A percentile compares a stretch with the other conserved stretches of the same genome.
Conservation (phyloP, 2,888 invertebrate species). For the Sylvicola fuscatus region DNA sequence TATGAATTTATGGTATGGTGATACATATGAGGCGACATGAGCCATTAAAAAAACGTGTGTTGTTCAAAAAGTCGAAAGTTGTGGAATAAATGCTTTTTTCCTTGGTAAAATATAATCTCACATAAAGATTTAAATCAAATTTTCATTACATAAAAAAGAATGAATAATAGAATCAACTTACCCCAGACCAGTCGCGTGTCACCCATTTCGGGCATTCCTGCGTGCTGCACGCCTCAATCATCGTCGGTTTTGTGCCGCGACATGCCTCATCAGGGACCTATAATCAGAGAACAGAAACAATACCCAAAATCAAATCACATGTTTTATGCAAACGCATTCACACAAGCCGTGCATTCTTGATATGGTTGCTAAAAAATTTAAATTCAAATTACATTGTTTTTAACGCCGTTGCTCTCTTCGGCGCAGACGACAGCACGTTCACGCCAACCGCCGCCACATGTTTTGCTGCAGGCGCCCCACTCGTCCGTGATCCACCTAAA, state of each 20-base stretch:
- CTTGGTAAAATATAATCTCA: too few species aligned
- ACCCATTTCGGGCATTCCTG: conserved; percentile 80
- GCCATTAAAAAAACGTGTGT: too few species aligned
- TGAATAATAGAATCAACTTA: conserved; percentile 30
- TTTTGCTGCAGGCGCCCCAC: conserved; percentile 72
- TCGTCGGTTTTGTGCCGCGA: conserved; percentile 52
- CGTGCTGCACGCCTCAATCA: conserved; percentile 63
- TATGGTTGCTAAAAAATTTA: conserved; percentile 1
- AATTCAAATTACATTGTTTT: conserved; percentile 35
- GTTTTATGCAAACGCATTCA: too few species aligned
- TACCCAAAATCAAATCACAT: conserved; percentile 5
- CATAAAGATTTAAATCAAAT: too few species aligned
- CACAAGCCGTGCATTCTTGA: not conserved
- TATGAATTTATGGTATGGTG: too few species aligned
- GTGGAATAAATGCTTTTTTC: too few species aligned
- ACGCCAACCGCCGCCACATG: conserved; percentile 71
- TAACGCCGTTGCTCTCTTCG: conserved; percentile 60
- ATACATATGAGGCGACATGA: too few species aligned
- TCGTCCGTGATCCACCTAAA: conserved; percentile 72
- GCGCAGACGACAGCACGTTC: conserved; percentile 69
- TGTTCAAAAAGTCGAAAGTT: too few species aligned
- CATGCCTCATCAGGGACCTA: conserved; percentile 65
- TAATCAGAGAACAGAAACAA: conserved; percentile 11
- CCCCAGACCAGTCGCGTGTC: conserved; percentile 74
- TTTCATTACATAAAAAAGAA: not conserved